Conservation (phyloP, 2,888 invertebrate species). For the Deilephila elpenor region DNA sequence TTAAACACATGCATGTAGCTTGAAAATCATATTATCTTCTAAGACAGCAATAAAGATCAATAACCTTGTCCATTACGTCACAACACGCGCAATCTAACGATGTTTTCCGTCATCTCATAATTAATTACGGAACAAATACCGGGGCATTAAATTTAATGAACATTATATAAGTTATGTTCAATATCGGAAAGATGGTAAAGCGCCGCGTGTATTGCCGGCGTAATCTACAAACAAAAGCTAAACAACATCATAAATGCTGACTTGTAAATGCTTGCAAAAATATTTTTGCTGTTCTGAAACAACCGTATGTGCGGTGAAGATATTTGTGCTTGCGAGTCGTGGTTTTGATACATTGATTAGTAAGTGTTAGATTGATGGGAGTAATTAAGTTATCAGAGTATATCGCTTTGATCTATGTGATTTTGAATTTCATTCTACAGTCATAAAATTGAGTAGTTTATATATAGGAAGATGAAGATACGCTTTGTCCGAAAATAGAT, state of each 20-base stretch:
- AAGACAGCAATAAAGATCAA: no score
- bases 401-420: neutral
- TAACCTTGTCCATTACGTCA: no score
- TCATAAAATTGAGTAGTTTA: no score
- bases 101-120: neutral
- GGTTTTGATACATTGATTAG: neutral
- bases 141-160: neutral
- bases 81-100: neutral
- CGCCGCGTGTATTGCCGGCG: slow-evolving; percentile 31
- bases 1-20: no score
- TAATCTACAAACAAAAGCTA: slow-evolving; percentile 49
- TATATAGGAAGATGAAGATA: no score
- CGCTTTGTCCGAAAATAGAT: no score
- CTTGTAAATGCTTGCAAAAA: slow-evolving; percentile 36
- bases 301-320: neutral
- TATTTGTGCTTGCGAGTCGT: neutral
- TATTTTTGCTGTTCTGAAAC: slow-evolving; percentile 12
- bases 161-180: neutral
- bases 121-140: slow-evolving; percentile 4
- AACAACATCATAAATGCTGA: slow-evolving; percentile 62
- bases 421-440: no score
- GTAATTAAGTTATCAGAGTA: neutral
- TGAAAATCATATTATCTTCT: no score
- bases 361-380: neutral
- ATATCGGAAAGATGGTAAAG: slow-evolving; percentile 8